These are phyloP conservation scores for Leptodactylus fallax DNA, from an alignment of 2,797 vertebrate species.

Conservation along the genomic window DNA sequence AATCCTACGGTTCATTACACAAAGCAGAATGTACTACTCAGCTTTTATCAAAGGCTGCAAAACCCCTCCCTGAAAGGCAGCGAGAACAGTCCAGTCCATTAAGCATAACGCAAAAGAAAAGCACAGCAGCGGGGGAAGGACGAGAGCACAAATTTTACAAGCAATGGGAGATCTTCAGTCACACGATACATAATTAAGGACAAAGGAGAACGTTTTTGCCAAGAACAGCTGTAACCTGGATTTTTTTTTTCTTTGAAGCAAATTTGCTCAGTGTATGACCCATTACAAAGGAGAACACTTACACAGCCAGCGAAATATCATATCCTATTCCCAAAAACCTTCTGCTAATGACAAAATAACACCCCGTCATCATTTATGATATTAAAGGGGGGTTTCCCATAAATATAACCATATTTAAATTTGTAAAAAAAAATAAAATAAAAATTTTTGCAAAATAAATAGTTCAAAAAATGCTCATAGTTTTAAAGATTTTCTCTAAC, in stretches of 20 bases:
- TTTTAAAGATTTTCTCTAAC: too few species aligned
- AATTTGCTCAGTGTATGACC: neutral
- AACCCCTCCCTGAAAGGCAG: slow-evolving; percentile 26
- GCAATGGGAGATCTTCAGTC: slow-evolving; percentile 35
- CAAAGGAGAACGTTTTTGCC: slow-evolving; percentile 16
- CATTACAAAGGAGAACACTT: neutral
- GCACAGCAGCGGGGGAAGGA: neutral
- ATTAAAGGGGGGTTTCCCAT: too few species aligned
- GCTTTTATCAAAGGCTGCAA: slow-evolving; percentile 37
- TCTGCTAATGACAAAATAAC: neutral
- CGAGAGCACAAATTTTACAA: neutral
- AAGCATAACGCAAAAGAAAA: slow-evolving; percentile 31
- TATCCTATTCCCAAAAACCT: neutral
- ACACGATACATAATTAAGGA: slow-evolving; percentile 35
- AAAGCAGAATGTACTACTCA: slow-evolving; percentile 52
- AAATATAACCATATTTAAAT: too few species aligned
- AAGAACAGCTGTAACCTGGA: slow-evolving; percentile 8
- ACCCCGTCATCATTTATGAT: too few species aligned
- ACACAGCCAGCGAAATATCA: neutral
- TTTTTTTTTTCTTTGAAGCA: neutral
- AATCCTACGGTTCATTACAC: slow-evolving; percentile 47
- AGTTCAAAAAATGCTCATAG: too few species aligned
- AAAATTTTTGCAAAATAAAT: too few species aligned
- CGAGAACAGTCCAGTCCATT: slow-evolving; percentile 44
- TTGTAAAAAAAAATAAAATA: too few species aligned